These are phyloP conservation scores for Thysanoteuthis rhombus DNA, from an alignment of 2,888 invertebrate genomes.

Conservation along the genomic window DNA sequence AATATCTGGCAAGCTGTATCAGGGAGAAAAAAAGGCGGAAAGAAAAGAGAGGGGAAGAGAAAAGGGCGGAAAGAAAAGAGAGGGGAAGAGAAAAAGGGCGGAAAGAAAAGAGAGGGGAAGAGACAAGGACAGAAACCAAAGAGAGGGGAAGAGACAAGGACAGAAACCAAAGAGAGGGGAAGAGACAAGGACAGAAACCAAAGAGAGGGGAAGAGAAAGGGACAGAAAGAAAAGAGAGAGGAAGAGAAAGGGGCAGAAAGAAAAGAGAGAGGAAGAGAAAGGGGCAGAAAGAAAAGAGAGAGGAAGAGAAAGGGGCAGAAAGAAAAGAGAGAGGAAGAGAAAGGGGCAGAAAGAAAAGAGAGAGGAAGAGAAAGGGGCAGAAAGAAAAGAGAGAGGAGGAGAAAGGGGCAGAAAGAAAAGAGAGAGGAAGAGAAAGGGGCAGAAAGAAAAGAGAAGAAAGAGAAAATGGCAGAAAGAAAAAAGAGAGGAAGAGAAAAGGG, in stretches of 20 bases:
- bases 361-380: neutral
- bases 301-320: neutral
- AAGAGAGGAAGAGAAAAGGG: too few species aligned
- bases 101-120: too few species aligned
- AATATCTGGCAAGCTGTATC: too few species aligned
- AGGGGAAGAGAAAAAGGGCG: too few species aligned
- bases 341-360: neutral
- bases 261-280: too few species aligned
- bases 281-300: neutral
- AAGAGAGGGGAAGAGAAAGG: too few species aligned
- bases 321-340: neutral
- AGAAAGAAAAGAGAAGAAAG: neutral
- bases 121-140: too few species aligned
- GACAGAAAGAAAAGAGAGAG: neutral
- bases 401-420: neutral
- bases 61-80: too few species aligned
- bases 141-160: too few species aligned
- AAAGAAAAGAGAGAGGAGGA: neutral
- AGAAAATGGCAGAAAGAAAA: rapidly evolving
- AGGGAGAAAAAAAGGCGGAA: neutral
- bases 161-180: too few species aligned
- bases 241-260: neutral
- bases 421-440: neutral
- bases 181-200: too few species aligned
- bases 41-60: too few species aligned